phyloP scores from a whole-genome alignment of 2,888 invertebrate species.

The Gandaritis pyraliata region DNA sequence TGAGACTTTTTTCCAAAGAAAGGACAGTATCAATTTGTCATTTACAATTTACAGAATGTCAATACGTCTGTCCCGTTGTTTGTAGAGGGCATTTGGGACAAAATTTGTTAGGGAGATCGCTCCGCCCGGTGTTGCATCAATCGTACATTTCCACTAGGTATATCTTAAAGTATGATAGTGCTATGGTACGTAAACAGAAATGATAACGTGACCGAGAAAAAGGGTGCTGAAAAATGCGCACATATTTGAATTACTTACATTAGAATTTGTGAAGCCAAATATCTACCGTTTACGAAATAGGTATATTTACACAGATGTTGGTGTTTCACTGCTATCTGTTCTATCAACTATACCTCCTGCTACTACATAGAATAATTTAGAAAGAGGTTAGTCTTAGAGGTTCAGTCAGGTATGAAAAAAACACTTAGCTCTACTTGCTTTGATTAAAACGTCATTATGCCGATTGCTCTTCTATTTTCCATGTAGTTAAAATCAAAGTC shows the following conservation, averaged over 20 bases:
- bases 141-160: conserved; percentile 19
- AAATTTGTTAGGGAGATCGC: conserved; percentile 23
- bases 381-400: too few species aligned
- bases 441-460: conserved; percentile 11
- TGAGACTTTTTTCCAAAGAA: conserved; percentile 56
- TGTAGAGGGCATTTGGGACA: conserved; percentile 30
- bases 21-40: conserved; percentile 78
- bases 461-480: conserved; percentile 18
- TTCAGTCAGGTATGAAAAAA: not conserved
- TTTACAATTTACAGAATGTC: conserved; percentile 81
- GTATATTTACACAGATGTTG: too few species aligned
- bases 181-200: conserved; percentile 3
- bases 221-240: conserved; percentile 11
- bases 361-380: too few species aligned
- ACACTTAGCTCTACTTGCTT: conserved; percentile 1
- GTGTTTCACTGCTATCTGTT: too few species aligned
- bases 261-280: conserved; percentile 4
- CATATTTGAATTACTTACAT: conserved; percentile 2
- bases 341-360: too few species aligned
- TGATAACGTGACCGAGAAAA: conserved; percentile 15
- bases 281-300: not conserved
- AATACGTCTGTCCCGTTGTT: conserved; percentile 60
- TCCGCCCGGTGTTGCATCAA: conserved; percentile 19
- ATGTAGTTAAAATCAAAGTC: too few species aligned
- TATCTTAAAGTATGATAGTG: conserved; percentile 9